Evolutionary conservation across 1,140 invertebrate species (phyloP).

Genomic region (Telenomus remus): DNA sequence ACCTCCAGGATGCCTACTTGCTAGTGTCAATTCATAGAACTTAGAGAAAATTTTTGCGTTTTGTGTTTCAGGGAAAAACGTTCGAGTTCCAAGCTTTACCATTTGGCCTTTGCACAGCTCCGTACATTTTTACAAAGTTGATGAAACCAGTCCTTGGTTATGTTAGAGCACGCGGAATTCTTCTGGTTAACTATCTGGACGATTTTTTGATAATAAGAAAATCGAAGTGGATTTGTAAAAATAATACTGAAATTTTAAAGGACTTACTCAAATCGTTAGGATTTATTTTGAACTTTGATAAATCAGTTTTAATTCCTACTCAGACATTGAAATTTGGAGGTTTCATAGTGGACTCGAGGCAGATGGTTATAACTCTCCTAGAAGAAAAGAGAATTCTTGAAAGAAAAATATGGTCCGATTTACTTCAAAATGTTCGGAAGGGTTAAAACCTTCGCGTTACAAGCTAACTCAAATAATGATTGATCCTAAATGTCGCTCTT

Average conservation of each 20-base stretch:
- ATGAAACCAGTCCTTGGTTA: constrained; percentile 12
- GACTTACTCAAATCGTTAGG: not conserved
- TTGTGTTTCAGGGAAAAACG: constrained; percentile 36
- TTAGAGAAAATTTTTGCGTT: constrained; percentile 47
- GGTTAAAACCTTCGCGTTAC: not conserved
- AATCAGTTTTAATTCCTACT: not conserved
- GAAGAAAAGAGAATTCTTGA: constrained; percentile 2
- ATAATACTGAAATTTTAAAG: not conserved
- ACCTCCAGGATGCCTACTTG: constrained; percentile 18
- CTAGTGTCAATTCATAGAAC: constrained; percentile 25
- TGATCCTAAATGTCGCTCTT: not conserved
- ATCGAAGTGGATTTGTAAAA: constrained; percentile 1
- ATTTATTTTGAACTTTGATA: constrained; percentile 9
- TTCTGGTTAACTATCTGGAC: constrained; percentile 11
- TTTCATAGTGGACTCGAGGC: constrained; percentile 2
- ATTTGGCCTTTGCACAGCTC: constrained; percentile 51
- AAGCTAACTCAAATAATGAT: not conserved
- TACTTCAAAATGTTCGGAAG: not conserved
- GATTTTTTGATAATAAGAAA: constrained; percentile 16
- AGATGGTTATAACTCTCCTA: not conserved
- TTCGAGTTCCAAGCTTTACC: constrained; percentile 55
- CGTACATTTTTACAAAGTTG: constrained; percentile 56
- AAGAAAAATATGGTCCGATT: constrained; percentile 1
- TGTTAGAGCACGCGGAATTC: constrained; percentile 4
- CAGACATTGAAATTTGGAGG: constrained; percentile 13